phyloP scores from a whole-genome alignment of 2,888 invertebrate species.

The Cynaeus angustus region DNA sequence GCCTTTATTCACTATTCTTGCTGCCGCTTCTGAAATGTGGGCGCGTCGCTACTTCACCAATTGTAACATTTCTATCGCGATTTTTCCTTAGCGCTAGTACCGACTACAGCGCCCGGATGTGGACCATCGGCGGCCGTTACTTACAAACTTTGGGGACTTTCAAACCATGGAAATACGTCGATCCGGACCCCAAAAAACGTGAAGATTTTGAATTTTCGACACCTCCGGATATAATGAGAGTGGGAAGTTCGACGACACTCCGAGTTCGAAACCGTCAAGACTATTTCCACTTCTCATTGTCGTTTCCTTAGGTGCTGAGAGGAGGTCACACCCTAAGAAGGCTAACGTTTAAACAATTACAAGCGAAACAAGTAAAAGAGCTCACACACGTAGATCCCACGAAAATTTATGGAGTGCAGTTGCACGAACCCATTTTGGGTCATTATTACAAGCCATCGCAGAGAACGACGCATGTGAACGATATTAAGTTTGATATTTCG shows the following conservation, averaged over 20 bases:
- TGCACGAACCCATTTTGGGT: slow-evolving; percentile 76
- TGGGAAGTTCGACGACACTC: slow-evolving; percentile 84
- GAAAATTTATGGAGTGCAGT: slow-evolving; percentile 74
- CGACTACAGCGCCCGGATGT: slow-evolving; percentile 81
- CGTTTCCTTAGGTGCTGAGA: slow-evolving; percentile 62
- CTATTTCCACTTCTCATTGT: neutral
- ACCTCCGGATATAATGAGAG: slow-evolving; percentile 84
- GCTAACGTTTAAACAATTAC: slow-evolving; percentile 72
- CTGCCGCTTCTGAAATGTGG: too few species aligned
- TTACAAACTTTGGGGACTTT: slow-evolving; percentile 85
- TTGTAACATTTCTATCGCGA: too few species aligned
- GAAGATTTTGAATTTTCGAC: slow-evolving; percentile 74
- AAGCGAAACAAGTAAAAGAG: slow-evolving; percentile 73
- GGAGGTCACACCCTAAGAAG: slow-evolving; percentile 69
- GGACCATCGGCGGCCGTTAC: slow-evolving; percentile 81
- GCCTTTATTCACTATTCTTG: too few species aligned
- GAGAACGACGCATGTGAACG: slow-evolving; percentile 72
- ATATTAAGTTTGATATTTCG: slow-evolving; percentile 76
- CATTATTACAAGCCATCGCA: slow-evolving; percentile 75
- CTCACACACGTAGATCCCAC: slow-evolving; percentile 67
- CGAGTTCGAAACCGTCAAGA: slow-evolving; percentile 73
- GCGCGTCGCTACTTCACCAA: neutral
- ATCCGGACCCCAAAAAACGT: slow-evolving; percentile 54
- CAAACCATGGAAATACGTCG: slow-evolving; percentile 73
- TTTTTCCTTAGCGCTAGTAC: slow-evolving; percentile 60